These are phyloP conservation scores for Xenentodon cancila DNA, from an alignment of 2,797 vertebrate species.

Conservation along the genomic window DNA sequence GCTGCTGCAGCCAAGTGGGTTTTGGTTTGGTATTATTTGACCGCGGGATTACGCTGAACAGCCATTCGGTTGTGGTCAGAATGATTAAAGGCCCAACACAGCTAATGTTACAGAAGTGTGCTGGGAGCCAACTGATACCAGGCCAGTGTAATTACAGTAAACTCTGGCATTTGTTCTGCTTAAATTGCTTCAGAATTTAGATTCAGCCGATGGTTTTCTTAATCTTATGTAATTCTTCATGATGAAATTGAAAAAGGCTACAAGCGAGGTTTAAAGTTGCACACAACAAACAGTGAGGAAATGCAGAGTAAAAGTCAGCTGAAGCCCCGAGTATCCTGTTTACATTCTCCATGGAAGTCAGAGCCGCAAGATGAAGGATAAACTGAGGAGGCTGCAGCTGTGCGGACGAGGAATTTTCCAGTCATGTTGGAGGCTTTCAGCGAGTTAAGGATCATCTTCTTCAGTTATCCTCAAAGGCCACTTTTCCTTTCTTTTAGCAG, in stretches of 20 bases:
- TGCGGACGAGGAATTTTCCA: slow-evolving; percentile 14
- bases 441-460: neutral
- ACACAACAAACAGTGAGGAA: too few species aligned
- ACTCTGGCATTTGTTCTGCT: too few species aligned
- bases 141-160: too few species aligned
- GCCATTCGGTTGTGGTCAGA: slow-evolving; percentile 3
- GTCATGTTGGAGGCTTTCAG: neutral
- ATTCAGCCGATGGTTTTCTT: neutral
- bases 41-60: slow-evolving; percentile 8
- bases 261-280: too few species aligned
- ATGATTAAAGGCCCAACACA: slow-evolving; percentile 13
- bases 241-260: too few species aligned
- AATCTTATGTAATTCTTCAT: neutral
- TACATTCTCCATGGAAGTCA: slow-evolving; percentile 42
- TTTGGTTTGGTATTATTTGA: slow-evolving; percentile 33
- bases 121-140: too few species aligned
- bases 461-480: neutral
- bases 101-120: slow-evolving; percentile 11
- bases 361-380: slow-evolving; percentile 39
- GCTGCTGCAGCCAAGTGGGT: slow-evolving; percentile 32
- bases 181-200: neutral
- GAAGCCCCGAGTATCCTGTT: slow-evolving; percentile 21
- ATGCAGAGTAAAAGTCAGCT: too few species aligned
- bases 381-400: slow-evolving; percentile 45
- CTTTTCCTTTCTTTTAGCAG: neutral